phyloP scores from a whole-genome alignment of 2,888 invertebrate species.

The Lepidocyrtoides sp. region DNA sequence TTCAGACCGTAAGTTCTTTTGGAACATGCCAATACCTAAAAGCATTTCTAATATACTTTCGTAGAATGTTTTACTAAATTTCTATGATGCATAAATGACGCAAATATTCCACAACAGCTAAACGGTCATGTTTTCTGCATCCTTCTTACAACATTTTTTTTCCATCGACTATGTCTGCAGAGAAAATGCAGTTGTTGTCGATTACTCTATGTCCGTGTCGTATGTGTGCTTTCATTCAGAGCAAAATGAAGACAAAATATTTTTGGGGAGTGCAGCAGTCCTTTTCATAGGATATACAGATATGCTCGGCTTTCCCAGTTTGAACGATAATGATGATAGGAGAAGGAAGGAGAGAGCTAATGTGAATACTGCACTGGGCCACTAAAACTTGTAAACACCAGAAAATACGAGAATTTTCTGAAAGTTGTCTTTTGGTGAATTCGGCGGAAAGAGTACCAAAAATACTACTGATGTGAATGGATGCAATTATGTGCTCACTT shows the following conservation, averaged over 20 bases:
- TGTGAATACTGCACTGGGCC: background rate
- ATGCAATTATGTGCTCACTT: slow-evolving; percentile 10
- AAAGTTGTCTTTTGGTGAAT: background rate
- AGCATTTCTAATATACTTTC: too few species aligned
- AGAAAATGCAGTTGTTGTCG: slow-evolving; percentile 50
- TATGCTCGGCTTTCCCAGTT: background rate
- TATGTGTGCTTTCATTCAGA: background rate
- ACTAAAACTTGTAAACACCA: too few species aligned
- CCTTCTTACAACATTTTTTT: background rate
- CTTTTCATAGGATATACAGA: too few species aligned
- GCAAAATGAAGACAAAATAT: background rate
- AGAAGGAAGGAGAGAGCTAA: background rate
- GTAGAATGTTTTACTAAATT: background rate
- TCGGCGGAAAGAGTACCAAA: background rate
- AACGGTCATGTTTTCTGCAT: background rate
- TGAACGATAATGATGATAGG: background rate
- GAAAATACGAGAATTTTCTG: too few species aligned
- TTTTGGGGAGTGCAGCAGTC: background rate
- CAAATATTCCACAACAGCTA: background rate
- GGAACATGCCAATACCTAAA: too few species aligned
- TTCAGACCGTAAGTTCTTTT: too few species aligned
- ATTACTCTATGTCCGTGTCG: slow-evolving; percentile 36
- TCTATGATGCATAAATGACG: slow-evolving; percentile 20
- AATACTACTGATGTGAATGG: background rate
- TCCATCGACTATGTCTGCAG: slow-evolving; percentile 8